These are phyloP conservation scores for Pseudomugil tenellus DNA, from an alignment of 2,797 vertebrate species.

Conservation along the genomic window DNA sequence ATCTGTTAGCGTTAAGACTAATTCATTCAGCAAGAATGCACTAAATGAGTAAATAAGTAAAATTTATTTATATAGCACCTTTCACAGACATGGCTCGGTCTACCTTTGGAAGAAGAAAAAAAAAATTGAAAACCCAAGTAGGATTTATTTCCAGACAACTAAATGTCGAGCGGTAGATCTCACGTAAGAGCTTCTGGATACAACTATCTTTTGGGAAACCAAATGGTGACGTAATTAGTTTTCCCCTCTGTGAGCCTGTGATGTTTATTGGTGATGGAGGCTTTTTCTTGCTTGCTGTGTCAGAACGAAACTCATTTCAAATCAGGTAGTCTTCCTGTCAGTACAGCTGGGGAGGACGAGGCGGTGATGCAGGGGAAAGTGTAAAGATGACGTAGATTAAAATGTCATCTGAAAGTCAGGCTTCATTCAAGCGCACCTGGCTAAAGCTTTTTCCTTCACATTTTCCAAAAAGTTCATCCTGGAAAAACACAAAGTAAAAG, in stretches of 20 bases:
- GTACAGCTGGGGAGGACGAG: constrained; percentile 32
- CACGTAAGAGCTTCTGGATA: constrained; percentile 26
- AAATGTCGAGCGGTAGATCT: neutral
- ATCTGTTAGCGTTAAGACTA: neutral
- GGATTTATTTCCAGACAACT: constrained; percentile 39
- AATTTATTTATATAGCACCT: too few species aligned
- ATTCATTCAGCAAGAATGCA: constrained; percentile 13
- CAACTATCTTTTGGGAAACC: constrained; percentile 54
- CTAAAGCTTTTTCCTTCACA: neutral
- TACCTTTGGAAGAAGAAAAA: neutral
- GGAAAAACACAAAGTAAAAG: constrained; percentile 1
- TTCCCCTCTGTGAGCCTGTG: constrained; percentile 36
- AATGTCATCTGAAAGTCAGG: constrained; percentile 37
- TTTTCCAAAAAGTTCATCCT: neutral
- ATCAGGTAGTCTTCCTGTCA: constrained; percentile 72
- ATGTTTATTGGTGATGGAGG: constrained; percentile 44
- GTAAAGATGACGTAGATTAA: constrained; percentile 47
- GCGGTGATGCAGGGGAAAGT: constrained; percentile 53
- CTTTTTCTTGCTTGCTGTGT: constrained; percentile 54
- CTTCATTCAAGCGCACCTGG: neutral
- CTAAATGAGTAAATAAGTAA: too few species aligned
- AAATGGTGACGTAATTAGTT: constrained; percentile 34
- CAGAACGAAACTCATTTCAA: constrained; percentile 73
- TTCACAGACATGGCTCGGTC: too few species aligned
- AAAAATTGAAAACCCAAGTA: neutral